Conservation (phyloP, 1,140 invertebrate species). For the Platorchestia sp. region DNA sequence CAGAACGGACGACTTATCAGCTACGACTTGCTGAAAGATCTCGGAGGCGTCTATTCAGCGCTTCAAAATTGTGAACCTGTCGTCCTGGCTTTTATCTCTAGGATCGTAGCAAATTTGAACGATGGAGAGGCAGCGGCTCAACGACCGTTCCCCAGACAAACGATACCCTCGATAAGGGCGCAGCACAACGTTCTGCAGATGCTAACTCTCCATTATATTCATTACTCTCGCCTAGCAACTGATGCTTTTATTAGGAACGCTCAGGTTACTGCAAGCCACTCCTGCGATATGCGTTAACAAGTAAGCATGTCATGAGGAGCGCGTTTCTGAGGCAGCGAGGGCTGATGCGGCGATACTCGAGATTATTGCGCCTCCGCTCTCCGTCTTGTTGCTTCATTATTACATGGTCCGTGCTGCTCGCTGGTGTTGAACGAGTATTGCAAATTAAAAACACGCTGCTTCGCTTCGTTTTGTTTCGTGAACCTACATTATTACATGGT, state of each 20-base stretch:
- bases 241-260: slow-evolving; percentile 24
- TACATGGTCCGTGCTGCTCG: neutral
- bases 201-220: slow-evolving; percentile 35
- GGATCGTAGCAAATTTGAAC: slow-evolving; percentile 31
- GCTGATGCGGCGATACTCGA: neutral
- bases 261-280: neutral
- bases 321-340: neutral
- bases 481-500: neutral
- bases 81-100: neutral
- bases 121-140: slow-evolving; percentile 14
- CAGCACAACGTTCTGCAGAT: slow-evolving; percentile 14
- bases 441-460: neutral
- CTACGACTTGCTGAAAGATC: neutral
- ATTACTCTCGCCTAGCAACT: neutral
- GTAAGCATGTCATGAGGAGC: neutral
- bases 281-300: slow-evolving; percentile 29
- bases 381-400: neutral
- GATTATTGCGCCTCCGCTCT: neutral
- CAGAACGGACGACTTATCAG: slow-evolving; percentile 11
- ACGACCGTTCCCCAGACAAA: neutral
- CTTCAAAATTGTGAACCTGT: slow-evolving; percentile 34
- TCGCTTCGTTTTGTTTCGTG: neutral
- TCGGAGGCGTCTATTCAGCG: slow-evolving; percentile 18
- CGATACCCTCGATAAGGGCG: slow-evolving; percentile 17
- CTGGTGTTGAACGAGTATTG: neutral